Evolutionary conservation across 2,113 vertebrate genomes (phyloP).

Genomic region (Coptodon bakossiorum): DNA sequence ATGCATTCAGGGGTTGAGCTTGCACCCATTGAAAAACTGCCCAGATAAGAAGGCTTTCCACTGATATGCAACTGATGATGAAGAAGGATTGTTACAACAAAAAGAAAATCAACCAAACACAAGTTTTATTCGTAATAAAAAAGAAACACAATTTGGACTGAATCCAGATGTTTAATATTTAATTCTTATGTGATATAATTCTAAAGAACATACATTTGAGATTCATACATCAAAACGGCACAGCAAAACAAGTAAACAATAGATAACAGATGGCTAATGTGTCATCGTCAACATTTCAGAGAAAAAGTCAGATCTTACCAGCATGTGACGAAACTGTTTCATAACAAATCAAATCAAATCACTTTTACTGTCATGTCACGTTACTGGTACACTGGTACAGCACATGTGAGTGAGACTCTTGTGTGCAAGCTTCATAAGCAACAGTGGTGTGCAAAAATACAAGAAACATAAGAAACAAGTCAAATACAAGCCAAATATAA

Average conservation of each 20-base stretch:
- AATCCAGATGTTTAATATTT: background rate
- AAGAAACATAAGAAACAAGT: background rate
- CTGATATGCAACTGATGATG: background rate
- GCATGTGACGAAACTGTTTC: background rate
- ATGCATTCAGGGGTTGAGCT: background rate
- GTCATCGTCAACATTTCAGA: background rate
- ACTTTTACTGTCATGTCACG: background rate
- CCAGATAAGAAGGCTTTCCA: background rate
- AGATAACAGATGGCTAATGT: background rate
- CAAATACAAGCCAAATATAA: background rate
- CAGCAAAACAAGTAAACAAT: background rate
- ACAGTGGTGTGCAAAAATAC: background rate
- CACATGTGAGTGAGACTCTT: background rate
- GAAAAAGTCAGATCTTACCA: background rate
- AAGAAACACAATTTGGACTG: background rate
- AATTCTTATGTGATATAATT: background rate
- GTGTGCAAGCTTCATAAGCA: background rate
- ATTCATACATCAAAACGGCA: background rate
- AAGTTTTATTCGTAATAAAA: background rate
- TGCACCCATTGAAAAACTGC: background rate
- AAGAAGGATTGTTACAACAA: background rate
- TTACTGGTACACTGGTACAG: background rate
- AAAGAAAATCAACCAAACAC: background rate
- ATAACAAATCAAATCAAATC: background rate
- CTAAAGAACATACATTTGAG: background rate